Percentiles rank a stretch among this genome's conserved stretches.
phyloP scores from a whole-genome alignment of 2,113 vertebrate genomes.

The Miniopterus natalensis region DNA sequence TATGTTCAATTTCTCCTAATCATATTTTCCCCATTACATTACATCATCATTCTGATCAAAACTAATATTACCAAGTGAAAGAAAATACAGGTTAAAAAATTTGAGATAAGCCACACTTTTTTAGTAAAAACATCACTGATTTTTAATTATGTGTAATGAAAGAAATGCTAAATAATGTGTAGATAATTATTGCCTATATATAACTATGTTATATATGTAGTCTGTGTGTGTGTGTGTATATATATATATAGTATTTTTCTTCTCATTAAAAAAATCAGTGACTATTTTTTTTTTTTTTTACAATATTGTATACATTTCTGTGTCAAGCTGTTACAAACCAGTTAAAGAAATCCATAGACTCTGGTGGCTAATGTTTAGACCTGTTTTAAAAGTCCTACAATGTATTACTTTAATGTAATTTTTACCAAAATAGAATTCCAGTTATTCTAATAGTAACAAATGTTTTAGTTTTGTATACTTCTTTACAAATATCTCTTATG shows the following conservation, averaged over 20 bases:
- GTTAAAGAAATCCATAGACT: slow-evolving; percentile 6
- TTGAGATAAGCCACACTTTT: not conserved
- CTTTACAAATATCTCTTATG: not conserved
- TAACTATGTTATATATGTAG: not conserved
- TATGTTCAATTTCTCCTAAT: not conserved
- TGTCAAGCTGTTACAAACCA: not conserved
- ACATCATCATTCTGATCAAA: not conserved
- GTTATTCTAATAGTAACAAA: not conserved
- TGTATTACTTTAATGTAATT: not conserved
- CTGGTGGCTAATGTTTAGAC: not conserved
- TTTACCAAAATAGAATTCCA: slow-evolving; percentile 33
- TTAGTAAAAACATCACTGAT: not conserved
- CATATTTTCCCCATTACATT: not conserved
- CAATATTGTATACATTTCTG: not conserved
- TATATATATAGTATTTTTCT: not conserved
- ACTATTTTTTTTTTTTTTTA: not conserved
- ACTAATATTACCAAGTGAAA: slow-evolving; percentile 3
- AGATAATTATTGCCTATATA: not conserved
- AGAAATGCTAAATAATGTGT: not conserved
- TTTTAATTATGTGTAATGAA: not conserved
- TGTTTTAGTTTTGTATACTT: not conserved
- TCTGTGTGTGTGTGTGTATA: too few relatives aligned
- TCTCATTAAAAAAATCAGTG: not conserved
- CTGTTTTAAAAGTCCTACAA: not conserved
- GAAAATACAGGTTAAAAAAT: not conserved